A percentile compares a stretch with the other conserved stretches of the same genome.
phyloP scores from a whole-genome alignment of 1,140 invertebrate species.

The Aporrectodea caliginosa region DNA sequence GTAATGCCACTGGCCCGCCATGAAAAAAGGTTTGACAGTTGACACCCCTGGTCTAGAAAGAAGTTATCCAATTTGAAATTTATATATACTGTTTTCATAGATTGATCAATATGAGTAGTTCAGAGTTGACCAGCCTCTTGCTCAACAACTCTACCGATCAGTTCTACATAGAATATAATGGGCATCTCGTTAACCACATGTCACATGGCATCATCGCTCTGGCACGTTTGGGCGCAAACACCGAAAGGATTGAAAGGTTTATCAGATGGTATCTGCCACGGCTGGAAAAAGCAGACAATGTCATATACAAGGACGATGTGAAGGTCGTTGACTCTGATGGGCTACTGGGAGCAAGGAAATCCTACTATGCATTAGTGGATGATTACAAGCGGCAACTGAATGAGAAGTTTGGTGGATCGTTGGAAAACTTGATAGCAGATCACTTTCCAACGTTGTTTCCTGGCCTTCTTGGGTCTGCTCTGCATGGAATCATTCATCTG shows the following conservation, averaged over 20 bases:
- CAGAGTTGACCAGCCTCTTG: slow-evolving; percentile 3
- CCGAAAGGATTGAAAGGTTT: slow-evolving; percentile 3
- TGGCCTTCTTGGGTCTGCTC: slow-evolving; percentile 15
- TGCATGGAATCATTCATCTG: slow-evolving; percentile 21
- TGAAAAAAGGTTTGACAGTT: too few relatives aligned
- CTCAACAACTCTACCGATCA: background rate
- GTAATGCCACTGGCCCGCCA: too few relatives aligned
- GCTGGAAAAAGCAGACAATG: slow-evolving; percentile 3
- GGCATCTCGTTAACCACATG: slow-evolving; percentile 22
- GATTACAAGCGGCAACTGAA: slow-evolving; percentile 6
- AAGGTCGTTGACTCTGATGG: background rate
- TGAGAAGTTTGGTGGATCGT: background rate
- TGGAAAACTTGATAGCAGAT: background rate
- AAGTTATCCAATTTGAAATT: too few relatives aligned
- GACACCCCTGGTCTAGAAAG: too few relatives aligned
- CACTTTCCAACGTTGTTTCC: slow-evolving; percentile 21
- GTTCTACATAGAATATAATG: slow-evolving; percentile 25
- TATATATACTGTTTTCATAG: too few relatives aligned
- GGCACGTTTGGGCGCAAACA: slow-evolving; percentile 13
- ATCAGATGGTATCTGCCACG: slow-evolving; percentile 3
- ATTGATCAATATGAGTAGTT: background rate
- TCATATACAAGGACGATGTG: background rate
- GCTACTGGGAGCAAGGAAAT: background rate
- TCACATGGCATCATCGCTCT: slow-evolving; percentile 23
- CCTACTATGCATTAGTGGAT: slow-evolving; percentile 14